Percentiles rank a stretch among this genome's conserved stretches.
Evolutionary conservation across 2,113 vertebrate species (phyloP).

Genomic region (Menura novaehollandiae): DNA sequence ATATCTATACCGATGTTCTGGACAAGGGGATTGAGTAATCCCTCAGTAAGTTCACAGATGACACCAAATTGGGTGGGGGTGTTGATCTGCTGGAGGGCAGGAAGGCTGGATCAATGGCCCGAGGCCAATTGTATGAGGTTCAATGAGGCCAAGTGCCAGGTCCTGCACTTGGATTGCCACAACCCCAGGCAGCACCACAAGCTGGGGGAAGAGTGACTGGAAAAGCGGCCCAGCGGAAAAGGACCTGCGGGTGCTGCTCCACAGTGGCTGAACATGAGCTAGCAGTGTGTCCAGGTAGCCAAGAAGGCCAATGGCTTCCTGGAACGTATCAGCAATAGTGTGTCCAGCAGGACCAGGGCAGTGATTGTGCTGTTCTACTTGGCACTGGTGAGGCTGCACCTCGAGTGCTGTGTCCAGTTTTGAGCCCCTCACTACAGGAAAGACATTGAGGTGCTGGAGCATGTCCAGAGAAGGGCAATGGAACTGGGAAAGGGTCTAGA

Average conservation of each 20-base stretch:
- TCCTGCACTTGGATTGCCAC: not conserved
- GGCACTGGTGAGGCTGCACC: not conserved
- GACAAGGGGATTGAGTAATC: no score
- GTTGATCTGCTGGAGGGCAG: not conserved
- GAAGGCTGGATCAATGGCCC: not conserved
- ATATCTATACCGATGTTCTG: no score
- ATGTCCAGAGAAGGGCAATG: not conserved
- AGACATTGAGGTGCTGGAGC: not conserved
- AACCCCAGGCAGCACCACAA: not conserved
- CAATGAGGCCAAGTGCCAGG: not conserved
- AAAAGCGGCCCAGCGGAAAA: not conserved
- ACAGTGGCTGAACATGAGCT: not conserved
- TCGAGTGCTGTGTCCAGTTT: not conserved
- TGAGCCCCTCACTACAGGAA: not conserved
- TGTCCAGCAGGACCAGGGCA: not conserved
- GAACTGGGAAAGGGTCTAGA: not conserved
- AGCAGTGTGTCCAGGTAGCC: not conserved
- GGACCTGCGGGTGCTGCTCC: not conserved
- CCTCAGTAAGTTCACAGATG: not conserved
- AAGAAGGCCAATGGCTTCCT: not conserved
- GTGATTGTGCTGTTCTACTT: fast-evolving
- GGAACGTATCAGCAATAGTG: not conserved
- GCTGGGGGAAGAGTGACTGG: not conserved
- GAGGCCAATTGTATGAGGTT: fast-evolving
- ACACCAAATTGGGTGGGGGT: not conserved